Evolutionary conservation across 2,797 vertebrate genomes (phyloP).

Genomic region (Sylvia borin): DNA sequence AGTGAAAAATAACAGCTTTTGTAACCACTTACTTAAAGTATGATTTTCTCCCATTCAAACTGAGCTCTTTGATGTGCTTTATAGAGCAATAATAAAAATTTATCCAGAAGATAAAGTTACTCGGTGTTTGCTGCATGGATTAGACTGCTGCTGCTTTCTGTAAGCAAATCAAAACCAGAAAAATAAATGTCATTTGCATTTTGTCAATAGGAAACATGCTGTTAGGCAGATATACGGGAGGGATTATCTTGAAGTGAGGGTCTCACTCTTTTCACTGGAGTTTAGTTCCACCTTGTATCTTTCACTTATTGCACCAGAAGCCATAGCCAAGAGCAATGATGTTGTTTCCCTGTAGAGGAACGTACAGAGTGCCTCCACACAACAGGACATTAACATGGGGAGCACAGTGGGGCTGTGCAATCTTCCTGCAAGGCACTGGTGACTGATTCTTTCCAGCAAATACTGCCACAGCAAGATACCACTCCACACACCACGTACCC

Average conservation of each 20-base stretch:
- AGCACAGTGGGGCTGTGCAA: background rate
- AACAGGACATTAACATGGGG: background rate
- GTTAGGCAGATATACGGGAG: background rate
- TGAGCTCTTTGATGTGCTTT: constrained; percentile 22
- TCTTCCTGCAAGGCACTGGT: background rate
- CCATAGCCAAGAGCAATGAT: background rate
- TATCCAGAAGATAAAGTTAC: constrained; percentile 21
- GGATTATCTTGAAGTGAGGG: background rate
- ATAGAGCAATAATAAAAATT: constrained; percentile 14
- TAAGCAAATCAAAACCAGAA: constrained; percentile 46
- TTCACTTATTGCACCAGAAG: background rate
- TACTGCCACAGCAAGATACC: background rate
- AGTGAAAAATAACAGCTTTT: constrained; percentile 55
- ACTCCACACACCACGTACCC: background rate
- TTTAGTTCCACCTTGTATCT: constrained; percentile 27
- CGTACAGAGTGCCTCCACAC: background rate
- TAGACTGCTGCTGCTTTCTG: constrained; percentile 38
- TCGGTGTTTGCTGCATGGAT: constrained; percentile 18
- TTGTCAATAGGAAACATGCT: constrained; percentile 1
- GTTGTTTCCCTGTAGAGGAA: background rate
- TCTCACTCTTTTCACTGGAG: background rate
- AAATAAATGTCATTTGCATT: constrained; percentile 44
- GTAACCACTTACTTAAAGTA: constrained; percentile 20
- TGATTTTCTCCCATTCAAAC: background rate
- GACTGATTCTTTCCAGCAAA: background rate